Evolutionary conservation across 2,888 invertebrate species (phyloP).

Genomic region (Pristionchus mayeri): DNA sequence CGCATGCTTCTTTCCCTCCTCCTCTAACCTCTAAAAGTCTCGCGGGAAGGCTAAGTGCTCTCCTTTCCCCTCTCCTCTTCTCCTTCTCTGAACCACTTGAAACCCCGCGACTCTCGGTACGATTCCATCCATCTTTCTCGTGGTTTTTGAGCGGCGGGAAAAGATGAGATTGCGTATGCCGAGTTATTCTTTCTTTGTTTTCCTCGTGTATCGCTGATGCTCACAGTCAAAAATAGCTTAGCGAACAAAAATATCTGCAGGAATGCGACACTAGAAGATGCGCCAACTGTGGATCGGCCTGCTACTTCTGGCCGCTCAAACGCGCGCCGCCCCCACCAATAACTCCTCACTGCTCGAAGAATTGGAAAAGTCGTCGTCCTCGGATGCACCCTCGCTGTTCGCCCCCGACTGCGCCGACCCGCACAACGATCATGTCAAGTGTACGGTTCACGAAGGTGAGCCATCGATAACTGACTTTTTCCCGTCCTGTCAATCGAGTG

Average conservation of each 20-base stretch:
- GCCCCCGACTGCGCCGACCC: constrained; percentile 66
- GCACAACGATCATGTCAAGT: constrained; percentile 55
- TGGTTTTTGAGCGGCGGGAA: background rate
- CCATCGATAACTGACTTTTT: background rate
- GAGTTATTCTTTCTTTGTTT: background rate
- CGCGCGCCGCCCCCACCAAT: background rate
- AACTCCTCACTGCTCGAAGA: constrained; percentile 39
- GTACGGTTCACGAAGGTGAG: constrained; percentile 48
- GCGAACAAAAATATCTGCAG: too few relatives aligned
- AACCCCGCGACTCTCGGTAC: too few relatives aligned
- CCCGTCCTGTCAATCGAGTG: background rate
- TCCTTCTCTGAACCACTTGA: constrained; percentile 24
- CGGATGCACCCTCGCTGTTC: constrained; percentile 42
- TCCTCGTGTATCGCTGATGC: too few relatives aligned
- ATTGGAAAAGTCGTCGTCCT: background rate
- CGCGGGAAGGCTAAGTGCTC: background rate
- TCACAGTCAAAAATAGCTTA: too few relatives aligned
- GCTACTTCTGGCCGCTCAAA: background rate
- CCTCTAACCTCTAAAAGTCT: constrained; percentile 19
- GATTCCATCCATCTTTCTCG: background rate
- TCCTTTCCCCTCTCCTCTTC: background rate
- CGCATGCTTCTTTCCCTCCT: background rate
- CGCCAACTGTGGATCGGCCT: background rate
- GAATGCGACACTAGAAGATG: constrained; percentile 11
- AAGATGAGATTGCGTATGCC: background rate